These are phyloP conservation scores for Zaprionus gabonicus DNA, from an alignment of 1,140 invertebrate species.

Conservation along the genomic window DNA sequence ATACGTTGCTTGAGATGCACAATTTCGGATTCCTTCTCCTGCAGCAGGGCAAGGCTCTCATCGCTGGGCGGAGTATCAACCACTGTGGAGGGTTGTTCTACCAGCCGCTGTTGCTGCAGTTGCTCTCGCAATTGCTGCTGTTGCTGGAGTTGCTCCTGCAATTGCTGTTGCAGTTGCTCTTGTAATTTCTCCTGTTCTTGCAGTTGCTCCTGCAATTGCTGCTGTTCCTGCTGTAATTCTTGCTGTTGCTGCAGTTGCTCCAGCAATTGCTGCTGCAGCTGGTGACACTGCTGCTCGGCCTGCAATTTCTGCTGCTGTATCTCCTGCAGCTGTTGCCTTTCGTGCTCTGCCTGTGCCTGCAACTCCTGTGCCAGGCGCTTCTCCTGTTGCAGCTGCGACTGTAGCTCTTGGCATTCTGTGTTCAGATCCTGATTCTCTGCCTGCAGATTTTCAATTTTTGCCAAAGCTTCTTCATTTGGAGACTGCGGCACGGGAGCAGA, in stretches of 20 bases:
- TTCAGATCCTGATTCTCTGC: slow-evolving; percentile 86
- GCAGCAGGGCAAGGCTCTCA: slow-evolving; percentile 61
- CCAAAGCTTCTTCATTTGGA: neutral
- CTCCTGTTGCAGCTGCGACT: slow-evolving; percentile 40
- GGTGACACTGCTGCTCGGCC: slow-evolving; percentile 84
- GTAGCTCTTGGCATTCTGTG: slow-evolving; percentile 85
- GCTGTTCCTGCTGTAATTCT: slow-evolving; percentile 6
- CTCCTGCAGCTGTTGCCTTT: slow-evolving; percentile 35
- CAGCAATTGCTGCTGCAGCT: slow-evolving; percentile 14
- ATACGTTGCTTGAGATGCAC: slow-evolving; percentile 84
- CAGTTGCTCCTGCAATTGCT: slow-evolving; percentile 21
- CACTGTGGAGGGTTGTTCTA: slow-evolving; percentile 1
- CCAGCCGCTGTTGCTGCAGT: slow-evolving; percentile 7
- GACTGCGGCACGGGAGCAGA: neutral
- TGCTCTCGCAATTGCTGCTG: slow-evolving; percentile 7
- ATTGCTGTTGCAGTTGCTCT: slow-evolving; percentile 2
- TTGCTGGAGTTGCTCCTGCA: slow-evolving; percentile 19
- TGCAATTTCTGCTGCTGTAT: slow-evolving; percentile 51
- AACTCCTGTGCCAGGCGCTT: slow-evolving; percentile 33
- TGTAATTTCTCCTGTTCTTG: slow-evolving; percentile 2
- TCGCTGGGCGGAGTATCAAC: slow-evolving; percentile 37
- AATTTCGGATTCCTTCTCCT: slow-evolving; percentile 83
- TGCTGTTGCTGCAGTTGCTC: slow-evolving; percentile 31
- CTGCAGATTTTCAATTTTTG: slow-evolving; percentile 53
- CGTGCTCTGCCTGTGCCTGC: slow-evolving; percentile 20